Evolutionary conservation across 2,113 vertebrate genomes (phyloP).

Genomic region (Cavia porcellus): DNA sequence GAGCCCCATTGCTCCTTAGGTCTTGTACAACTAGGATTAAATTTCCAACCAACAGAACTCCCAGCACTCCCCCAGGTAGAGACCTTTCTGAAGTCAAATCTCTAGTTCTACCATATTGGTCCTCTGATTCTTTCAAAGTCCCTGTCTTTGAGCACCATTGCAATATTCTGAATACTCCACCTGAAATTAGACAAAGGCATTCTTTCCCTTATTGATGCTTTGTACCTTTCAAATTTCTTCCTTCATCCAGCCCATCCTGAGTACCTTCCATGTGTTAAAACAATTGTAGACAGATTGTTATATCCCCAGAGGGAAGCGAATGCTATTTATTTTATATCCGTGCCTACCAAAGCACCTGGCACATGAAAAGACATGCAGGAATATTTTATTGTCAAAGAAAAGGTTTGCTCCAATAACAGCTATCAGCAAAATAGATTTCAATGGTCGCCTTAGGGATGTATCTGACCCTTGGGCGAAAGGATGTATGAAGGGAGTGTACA

Average conservation of each 20-base stretch:
- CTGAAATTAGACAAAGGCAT: constrained; percentile 56
- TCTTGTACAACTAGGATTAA: not conserved
- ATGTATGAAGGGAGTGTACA: not conserved
- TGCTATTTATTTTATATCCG: constrained; percentile 35
- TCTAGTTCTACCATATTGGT: constrained; percentile 13
- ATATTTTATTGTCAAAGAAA: constrained; percentile 55
- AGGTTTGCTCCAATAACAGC: not conserved
- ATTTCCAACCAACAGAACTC: not conserved
- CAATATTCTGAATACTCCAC: constrained; percentile 21
- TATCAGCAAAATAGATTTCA: not conserved
- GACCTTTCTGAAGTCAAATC: constrained; percentile 9
- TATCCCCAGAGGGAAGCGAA: constrained; percentile 24
- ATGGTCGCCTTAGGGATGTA: not conserved
- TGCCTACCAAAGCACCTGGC: constrained; percentile 51
- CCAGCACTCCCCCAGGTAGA: not conserved
- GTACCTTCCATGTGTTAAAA: constrained; percentile 40
- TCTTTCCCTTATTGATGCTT: constrained; percentile 42
- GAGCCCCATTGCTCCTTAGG: constrained; percentile 6
- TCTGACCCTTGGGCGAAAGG: not conserved
- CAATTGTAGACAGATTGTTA: constrained; percentile 58
- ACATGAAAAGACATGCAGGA: constrained; percentile 15
- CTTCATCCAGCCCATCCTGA: not conserved
- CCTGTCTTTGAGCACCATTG: not conserved
- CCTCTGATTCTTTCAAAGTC: constrained; percentile 54
- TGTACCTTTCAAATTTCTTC: constrained; percentile 64